These are phyloP conservation scores for Xestia sexstrigata DNA, from an alignment of 2,888 invertebrate genomes.

Conservation along the genomic window DNA sequence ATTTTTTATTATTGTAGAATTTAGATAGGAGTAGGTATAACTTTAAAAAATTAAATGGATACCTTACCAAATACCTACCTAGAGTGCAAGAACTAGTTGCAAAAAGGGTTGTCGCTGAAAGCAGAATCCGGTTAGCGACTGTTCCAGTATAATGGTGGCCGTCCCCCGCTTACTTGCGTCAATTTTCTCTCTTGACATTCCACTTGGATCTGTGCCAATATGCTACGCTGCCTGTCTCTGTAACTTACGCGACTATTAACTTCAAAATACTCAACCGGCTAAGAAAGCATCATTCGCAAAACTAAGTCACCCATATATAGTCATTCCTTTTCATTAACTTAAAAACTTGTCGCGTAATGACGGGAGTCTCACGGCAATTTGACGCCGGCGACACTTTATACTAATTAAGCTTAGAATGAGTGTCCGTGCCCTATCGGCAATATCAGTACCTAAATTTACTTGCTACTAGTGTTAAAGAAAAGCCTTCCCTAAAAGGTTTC, in stretches of 20 bases:
- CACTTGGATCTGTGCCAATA: constrained; percentile 62
- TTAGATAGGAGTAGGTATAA: not conserved
- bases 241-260: constrained; percentile 49
- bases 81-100: constrained; percentile 6
- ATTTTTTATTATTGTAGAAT: not conserved
- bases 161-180: constrained; percentile 58
- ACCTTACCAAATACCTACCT: constrained; percentile 1
- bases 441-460: constrained; percentile 24
- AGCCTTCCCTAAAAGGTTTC: constrained; percentile 15
- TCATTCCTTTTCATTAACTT: constrained; percentile 36
- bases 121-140: constrained; percentile 49
- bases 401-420: constrained; percentile 54
- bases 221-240: constrained; percentile 49
- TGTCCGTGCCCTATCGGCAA: constrained; percentile 16
- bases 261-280: constrained; percentile 46
- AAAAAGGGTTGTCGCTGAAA: constrained; percentile 46
- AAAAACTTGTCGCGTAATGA: constrained; percentile 50
- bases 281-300: constrained; percentile 31
- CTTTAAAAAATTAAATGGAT: not conserved
- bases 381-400: constrained; percentile 36
- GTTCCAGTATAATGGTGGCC: constrained; percentile 58
- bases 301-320: constrained; percentile 18
- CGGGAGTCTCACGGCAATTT: constrained; percentile 45
- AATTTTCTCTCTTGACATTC: constrained; percentile 64
- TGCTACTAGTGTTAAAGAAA: constrained; percentile 33